A percentile compares a stretch with the other conserved stretches of the same genome.
phyloP scores from a whole-genome alignment of 1,140 invertebrate species.

The Hestina assimilis region DNA sequence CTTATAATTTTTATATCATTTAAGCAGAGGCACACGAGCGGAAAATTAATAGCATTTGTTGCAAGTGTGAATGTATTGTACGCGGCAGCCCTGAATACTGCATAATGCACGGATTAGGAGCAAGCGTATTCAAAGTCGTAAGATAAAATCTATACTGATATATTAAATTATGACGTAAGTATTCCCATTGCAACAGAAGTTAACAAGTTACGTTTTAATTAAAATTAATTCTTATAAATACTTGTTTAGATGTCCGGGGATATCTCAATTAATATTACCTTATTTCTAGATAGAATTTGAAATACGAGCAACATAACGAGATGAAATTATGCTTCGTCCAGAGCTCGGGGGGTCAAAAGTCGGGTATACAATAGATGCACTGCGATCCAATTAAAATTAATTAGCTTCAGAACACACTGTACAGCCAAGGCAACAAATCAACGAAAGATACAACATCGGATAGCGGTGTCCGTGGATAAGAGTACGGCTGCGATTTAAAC shows the following conservation, averaged over 20 bases:
- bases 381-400: conserved; percentile 78
- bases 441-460: conserved; percentile 69
- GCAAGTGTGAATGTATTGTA: conserved; percentile 47
- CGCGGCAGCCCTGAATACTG: conserved; percentile 22
- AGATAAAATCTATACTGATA: conserved; percentile 24
- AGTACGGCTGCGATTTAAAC: conserved; percentile 40
- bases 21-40: conserved; percentile 56
- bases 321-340: conserved; percentile 42
- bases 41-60: conserved; percentile 68
- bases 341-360: conserved; percentile 57
- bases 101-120: conserved; percentile 33
- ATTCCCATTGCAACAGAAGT: no score
- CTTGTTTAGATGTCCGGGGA: conserved; percentile 5
- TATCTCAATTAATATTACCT: conserved; percentile 15
- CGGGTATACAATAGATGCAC: conserved; percentile 65
- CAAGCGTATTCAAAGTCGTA: conserved; percentile 25
- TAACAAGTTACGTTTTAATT: no score
- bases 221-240: no score
- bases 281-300: conserved; percentile 31
- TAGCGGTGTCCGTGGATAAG: conserved; percentile 58
- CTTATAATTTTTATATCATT: conserved; percentile 43
- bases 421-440: conserved; percentile 69
- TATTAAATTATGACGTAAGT: conserved; percentile 13
- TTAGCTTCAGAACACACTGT: conserved; percentile 71
- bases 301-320: conserved; percentile 38